Evolutionary conservation across 2,888 invertebrate species (phyloP).

Genomic region (Electrophaes corylata): DNA sequence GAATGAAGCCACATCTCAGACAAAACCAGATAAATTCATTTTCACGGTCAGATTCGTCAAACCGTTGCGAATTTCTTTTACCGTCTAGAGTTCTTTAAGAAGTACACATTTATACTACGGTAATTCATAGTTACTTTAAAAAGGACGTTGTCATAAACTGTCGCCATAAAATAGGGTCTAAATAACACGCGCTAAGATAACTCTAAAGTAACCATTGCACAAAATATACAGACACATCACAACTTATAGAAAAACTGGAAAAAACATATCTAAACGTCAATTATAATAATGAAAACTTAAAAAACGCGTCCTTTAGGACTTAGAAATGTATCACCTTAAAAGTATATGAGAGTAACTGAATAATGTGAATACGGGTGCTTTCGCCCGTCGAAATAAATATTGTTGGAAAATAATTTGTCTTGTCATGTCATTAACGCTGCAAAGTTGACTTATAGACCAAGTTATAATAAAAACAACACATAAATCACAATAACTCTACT

Average conservation of each 20-base stretch:
- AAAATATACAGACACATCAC: slow-evolving; percentile 59
- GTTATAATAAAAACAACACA: slow-evolving; percentile 2
- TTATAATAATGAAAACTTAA: slow-evolving; percentile 29
- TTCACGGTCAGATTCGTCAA: background rate
- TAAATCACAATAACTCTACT: too few species aligned
- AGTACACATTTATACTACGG: background rate
- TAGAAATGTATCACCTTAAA: slow-evolving; percentile 28
- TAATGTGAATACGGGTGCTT: slow-evolving; percentile 22
- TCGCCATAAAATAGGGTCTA: slow-evolving; percentile 9
- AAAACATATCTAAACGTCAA: slow-evolving; percentile 34
- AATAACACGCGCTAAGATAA: slow-evolving; percentile 11
- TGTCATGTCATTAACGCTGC: slow-evolving; percentile 35
- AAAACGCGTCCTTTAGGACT: slow-evolving; percentile 33
- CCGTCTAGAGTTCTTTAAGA: background rate
- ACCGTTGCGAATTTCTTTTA: background rate
- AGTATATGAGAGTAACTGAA: slow-evolving; percentile 30
- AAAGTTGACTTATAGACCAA: slow-evolving; percentile 22
- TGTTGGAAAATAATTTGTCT: slow-evolving; percentile 31
- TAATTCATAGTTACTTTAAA: background rate
- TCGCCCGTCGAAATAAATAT: slow-evolving; percentile 28
- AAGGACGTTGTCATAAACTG: too few species aligned
- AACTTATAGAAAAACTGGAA: slow-evolving; percentile 44
- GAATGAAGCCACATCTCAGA: too few species aligned
- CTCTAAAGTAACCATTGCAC: slow-evolving; percentile 57
- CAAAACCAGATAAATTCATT: too few species aligned